Evolutionary conservation across 2,113 vertebrate genomes (phyloP), one percentile per base, ranked within the genome.

Genomic region (Rhombomys opimus): DNA sequence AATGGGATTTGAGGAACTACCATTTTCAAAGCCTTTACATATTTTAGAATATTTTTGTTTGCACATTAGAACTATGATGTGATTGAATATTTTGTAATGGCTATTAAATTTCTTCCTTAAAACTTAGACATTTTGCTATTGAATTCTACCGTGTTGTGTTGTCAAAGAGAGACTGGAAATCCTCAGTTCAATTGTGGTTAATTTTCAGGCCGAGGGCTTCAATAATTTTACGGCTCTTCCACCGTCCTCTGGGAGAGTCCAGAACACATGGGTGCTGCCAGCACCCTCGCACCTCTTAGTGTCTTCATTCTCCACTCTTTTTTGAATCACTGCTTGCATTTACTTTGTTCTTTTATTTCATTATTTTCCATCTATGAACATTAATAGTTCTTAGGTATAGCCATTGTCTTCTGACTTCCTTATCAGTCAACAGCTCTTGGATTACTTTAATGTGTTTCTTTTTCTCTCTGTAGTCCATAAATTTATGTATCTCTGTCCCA

Each of bases 41-140:
- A 70, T 89, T 46, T 89, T 30, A 90, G 61, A 76, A 38, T 89
- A 46, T 80, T 90, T 90, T 89, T 94, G 76, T 61, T 89, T 96
- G 85, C 85, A 81, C 61, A 30, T 59, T 35, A 70, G 50, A 94
- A 96, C 50, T 86, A 14, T 30, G 50, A 75, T 68, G 76, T 38
- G 38, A 75, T n/a, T 84, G 63, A 75, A 11, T 87, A 63, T 32
- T 75, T 91, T 78, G 22, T 84, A 67, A 95, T 25, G 10, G 94
- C 10, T 94, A 61, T 52, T 91, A 50, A 14, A 15, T 82, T 96
- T 96, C 35, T 25, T n/a, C n/a, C 61, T 89, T 46, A 61, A 67
- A 93, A 52, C 84, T 3, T n/a, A 38, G 78, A 65, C 30, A 72
- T 89, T 65, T 91, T 96, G 82, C 41, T 87, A 0, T 91, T 82